Percentiles rank a stretch among this genome's conserved stretches.
Conservation (phyloP, 2,888 invertebrate species). For the Mechanitis messenoides region DNA sequence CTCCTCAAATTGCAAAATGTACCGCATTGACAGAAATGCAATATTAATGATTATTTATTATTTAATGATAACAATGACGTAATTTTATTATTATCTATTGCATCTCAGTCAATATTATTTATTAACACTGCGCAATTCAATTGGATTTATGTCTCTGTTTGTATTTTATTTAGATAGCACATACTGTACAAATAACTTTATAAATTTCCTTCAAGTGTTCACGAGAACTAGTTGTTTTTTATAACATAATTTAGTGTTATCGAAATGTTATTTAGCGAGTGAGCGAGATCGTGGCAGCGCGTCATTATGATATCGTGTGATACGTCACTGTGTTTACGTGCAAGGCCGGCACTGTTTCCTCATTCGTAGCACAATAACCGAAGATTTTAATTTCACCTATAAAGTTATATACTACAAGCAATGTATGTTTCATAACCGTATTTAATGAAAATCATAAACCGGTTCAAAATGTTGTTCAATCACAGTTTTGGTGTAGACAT, state of each 20-base stretch:
- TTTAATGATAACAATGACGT: constrained; percentile 15
- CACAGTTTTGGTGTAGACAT: constrained; percentile 18
- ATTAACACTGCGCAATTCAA: constrained; percentile 25
- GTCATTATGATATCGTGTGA: constrained; percentile 55
- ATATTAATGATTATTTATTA: constrained; percentile 4
- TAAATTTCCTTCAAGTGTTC: constrained; percentile 11
- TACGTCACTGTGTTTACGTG: constrained; percentile 59
- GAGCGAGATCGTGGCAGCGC: constrained; percentile 34
- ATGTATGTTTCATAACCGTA: constrained; percentile 19
- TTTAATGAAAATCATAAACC: constrained; percentile 25
- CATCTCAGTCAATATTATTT: constrained; percentile 12
- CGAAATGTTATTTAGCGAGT: constrained; percentile 23
- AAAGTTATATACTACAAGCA: constrained; percentile 19
- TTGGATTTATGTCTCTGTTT: constrained; percentile 17
- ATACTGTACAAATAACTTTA: constrained; percentile 8
- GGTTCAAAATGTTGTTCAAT: constrained; percentile 20
- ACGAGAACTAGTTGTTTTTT: not conserved
- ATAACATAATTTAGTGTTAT: constrained; percentile 11
- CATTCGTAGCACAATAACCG: constrained; percentile 34
- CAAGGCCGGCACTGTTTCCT: constrained; percentile 49
- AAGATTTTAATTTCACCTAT: constrained; percentile 8
- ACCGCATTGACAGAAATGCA: not conserved
- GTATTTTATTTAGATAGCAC: constrained; percentile 14
- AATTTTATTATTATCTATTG: constrained; percentile 5
- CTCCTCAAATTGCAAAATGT: constrained; percentile 7